phyloP scores from a whole-genome alignment of 1,140 invertebrate genomes.

The Mya arenaria region DNA sequence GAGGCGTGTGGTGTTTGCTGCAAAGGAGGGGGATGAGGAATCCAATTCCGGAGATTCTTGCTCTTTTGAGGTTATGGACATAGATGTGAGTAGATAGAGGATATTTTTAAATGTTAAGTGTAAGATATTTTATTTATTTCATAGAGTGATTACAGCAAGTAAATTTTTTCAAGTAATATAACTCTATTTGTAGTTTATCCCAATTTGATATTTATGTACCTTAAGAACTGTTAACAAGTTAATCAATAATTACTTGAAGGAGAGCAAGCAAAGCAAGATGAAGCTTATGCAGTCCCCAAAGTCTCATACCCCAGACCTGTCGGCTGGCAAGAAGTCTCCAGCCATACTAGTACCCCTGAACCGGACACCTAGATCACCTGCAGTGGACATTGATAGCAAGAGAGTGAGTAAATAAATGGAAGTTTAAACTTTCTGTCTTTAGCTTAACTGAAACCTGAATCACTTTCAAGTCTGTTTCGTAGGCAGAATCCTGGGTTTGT shows the following conservation, averaged over 20 bases:
- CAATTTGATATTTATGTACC: too few species aligned
- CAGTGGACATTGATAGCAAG: constrained; percentile 39
- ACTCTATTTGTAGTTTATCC: too few species aligned
- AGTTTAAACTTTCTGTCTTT: not conserved
- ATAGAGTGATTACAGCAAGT: too few species aligned
- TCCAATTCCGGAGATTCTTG: constrained; percentile 61
- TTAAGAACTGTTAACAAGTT: too few species aligned
- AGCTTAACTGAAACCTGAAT: too few species aligned
- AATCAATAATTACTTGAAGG: too few species aligned
- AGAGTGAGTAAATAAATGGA: constrained; percentile 34
- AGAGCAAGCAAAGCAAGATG: too few species aligned
- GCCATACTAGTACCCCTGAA: constrained; percentile 19
- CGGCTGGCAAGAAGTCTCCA: not conserved
- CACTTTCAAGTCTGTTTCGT: too few species aligned
- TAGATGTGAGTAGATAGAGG: constrained; percentile 56
- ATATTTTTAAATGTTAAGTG: too few species aligned
- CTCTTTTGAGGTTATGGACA: constrained; percentile 63
- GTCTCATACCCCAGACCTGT: not conserved
- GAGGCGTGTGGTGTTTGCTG: constrained; percentile 63
- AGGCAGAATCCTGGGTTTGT: too few species aligned
- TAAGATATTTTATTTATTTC: too few species aligned
- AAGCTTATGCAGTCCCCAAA: constrained; percentile 62
- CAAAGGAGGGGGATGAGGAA: constrained; percentile 41
- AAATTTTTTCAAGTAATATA: too few species aligned
- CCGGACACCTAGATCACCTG: constrained; percentile 48